These are phyloP conservation scores for Pluvialis apricaria DNA, from an alignment of 2,113 vertebrate species.

Conservation along the genomic window DNA sequence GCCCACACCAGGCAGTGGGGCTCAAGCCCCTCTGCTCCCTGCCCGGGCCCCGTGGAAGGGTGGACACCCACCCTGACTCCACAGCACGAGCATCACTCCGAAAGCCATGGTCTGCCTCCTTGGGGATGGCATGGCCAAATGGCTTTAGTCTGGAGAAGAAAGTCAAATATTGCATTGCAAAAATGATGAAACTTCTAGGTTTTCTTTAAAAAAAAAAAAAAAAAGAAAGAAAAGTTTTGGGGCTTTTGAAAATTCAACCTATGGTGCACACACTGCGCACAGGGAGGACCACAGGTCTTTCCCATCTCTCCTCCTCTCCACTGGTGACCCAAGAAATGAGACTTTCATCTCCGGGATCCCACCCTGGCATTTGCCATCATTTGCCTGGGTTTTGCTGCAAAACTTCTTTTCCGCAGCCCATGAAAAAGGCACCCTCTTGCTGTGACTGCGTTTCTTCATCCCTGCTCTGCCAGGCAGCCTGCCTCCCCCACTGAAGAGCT, in stretches of 20 bases:
- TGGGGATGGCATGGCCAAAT: not conserved
- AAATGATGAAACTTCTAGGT: not conserved
- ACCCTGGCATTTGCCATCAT: not conserved
- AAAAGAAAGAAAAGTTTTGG: not conserved
- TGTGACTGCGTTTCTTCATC: not conserved
- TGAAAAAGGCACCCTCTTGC: not conserved
- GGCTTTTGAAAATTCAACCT: not conserved
- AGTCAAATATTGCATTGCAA: not conserved
- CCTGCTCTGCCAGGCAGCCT: not conserved
- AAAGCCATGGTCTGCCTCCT: rapidly evolving
- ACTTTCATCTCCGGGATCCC: not conserved
- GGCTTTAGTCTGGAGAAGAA: not conserved
- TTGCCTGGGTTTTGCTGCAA: not conserved
- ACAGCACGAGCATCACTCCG: not conserved
- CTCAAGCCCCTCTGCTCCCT: not conserved
- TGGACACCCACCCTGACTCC: not conserved
- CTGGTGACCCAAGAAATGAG: not conserved
- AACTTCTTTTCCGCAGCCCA: not conserved
- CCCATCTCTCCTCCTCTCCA: not conserved
- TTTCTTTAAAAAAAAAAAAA: not conserved
- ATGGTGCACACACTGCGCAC: not conserved
- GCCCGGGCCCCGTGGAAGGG: rapidly evolving
- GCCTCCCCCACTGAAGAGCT: not conserved
- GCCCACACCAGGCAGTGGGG: rapidly evolving
- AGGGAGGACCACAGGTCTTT: not conserved